Base-by-base conservation (phyloP, 2,797 vertebrate species). In the Emydoidea blandingii region DNA sequence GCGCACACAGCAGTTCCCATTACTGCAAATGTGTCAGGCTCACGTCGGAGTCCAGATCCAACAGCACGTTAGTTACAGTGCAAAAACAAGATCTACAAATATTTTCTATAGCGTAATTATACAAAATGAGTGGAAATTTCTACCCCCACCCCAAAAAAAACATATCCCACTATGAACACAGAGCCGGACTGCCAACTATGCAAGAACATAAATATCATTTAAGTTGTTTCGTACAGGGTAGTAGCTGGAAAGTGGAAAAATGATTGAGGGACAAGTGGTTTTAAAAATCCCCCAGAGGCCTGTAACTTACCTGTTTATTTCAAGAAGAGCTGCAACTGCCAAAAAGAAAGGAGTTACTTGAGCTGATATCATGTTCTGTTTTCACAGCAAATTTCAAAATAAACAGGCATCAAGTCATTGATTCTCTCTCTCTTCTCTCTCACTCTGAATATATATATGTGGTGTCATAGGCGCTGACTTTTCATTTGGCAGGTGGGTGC, bases 91-190 rank as follows among this genome's bases (percentile, higher is more conserved):
- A 95, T 54, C 93, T 90, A 74, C 87, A 96, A 95, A 97, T 94
- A 96, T 93, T 97, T 98, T 97, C 96, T 96, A 49, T 91, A 92
- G 97, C 93, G 92, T 97, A 98, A 98, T 98, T 97, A 96, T 21
- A 92, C 81, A 83, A 95, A 97, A 95, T 93, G 91, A 96, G 93
- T 92, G 94, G 96, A 98, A 97, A 98, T 92, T 93, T 96, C 91
- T 95, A 56, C 62, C 95, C 94, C 83, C 65, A 21, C 11, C 90
- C 79, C 79, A 57, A 49, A 15, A 85, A 88, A 93, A 95, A 81
- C 88, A 78, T 49, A 93, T 95, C 92, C 85, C 94, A 41, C 97
- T 95, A 76, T 85, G 94, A 96, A 85, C 82, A 72, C 87, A 78
- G 86, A 80, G 34, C 84, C 87, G 12, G 4, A 87, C 92, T 94